These are phyloP conservation scores for Leptoclinus maculatus DNA, from an alignment of 2,797 vertebrate species.

Conservation along the genomic window DNA sequence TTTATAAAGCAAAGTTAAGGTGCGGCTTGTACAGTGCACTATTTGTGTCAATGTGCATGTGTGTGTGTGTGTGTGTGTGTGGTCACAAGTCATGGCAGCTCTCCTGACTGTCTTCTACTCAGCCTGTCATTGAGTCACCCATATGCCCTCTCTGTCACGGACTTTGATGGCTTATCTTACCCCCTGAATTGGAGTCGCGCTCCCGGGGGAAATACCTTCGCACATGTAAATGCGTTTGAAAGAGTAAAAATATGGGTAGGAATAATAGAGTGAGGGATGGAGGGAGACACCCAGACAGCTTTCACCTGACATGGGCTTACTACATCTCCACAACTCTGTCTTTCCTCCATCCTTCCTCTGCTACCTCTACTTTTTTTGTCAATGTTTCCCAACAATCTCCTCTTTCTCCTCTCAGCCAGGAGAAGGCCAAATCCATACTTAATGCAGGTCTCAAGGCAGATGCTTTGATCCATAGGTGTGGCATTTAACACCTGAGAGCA, in stretches of 20 bases:
- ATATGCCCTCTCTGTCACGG: constrained; percentile 79
- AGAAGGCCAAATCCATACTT: constrained; percentile 56
- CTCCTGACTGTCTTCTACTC: constrained; percentile 69
- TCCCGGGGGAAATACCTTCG: constrained; percentile 80
- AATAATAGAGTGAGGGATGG: constrained; percentile 70
- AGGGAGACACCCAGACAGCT: constrained; percentile 59
- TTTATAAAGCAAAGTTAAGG: constrained; percentile 48
- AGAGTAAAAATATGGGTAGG: constrained; percentile 73
- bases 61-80: constrained; percentile 20
- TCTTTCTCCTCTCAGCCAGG: constrained; percentile 43
- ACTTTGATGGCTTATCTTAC: constrained; percentile 83
- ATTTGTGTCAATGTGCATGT: constrained; percentile 21
- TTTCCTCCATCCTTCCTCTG: constrained; percentile 16
- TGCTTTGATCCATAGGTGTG: constrained; percentile 78
- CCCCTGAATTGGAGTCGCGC: constrained; percentile 76
- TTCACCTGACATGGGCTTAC: constrained; percentile 34
- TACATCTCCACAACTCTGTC: constrained; percentile 25
- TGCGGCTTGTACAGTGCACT: constrained; percentile 31
- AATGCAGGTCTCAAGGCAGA: constrained; percentile 57
- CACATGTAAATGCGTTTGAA: constrained; percentile 81
- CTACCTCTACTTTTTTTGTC: constrained; percentile 46
- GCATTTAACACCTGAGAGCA: constrained; percentile 82
- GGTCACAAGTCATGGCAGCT: constrained; percentile 55
- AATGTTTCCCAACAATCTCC: constrained; percentile 51
- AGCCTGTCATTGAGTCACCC: constrained; percentile 79